Conservation (phyloP, 2,797 vertebrate genomes). For the Apogon hyalosoma region DNA sequence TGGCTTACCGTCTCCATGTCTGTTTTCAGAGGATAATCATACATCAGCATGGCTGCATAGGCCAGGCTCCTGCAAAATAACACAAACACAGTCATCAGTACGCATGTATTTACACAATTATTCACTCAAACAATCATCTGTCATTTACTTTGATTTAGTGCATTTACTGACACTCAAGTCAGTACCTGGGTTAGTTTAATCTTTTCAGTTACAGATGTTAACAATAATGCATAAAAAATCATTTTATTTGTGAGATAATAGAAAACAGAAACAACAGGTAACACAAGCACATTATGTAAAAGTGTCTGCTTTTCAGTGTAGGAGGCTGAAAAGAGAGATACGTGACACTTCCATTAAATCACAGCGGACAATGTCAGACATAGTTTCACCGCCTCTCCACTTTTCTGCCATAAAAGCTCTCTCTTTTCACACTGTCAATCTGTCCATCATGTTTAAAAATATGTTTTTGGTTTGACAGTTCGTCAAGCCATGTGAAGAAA, state of each 20-base stretch:
- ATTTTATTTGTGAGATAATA: too few species aligned
- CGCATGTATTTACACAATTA: background rate
- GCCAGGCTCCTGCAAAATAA: slow-evolving; percentile 68
- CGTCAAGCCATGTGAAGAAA: background rate
- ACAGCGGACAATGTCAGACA: slow-evolving; percentile 7
- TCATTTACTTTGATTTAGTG: background rate
- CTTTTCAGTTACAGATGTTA: too few species aligned
- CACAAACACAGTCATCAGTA: slow-evolving; percentile 20
- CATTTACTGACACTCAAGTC: too few species aligned
- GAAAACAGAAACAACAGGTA: too few species aligned
- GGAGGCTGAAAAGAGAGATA: background rate
- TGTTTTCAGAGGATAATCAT: slow-evolving; percentile 95
- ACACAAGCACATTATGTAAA: too few species aligned
- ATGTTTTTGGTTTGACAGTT: background rate
- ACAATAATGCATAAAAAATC: too few species aligned
- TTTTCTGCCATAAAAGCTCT: background rate
- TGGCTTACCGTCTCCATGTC: slow-evolving; percentile 94
- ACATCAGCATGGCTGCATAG: slow-evolving; percentile 95
- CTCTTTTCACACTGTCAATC: background rate
- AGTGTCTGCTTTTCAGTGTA: slow-evolving; percentile 30
- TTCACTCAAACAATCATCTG: background rate
- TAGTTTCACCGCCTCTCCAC: slow-evolving; percentile 18
- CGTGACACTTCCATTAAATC: slow-evolving; percentile 26
- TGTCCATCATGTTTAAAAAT: background rate
- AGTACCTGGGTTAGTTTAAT: too few species aligned